Evolutionary conservation across 1,140 invertebrate genomes (phyloP).

Genomic region (Anastrepha obliqua): DNA sequence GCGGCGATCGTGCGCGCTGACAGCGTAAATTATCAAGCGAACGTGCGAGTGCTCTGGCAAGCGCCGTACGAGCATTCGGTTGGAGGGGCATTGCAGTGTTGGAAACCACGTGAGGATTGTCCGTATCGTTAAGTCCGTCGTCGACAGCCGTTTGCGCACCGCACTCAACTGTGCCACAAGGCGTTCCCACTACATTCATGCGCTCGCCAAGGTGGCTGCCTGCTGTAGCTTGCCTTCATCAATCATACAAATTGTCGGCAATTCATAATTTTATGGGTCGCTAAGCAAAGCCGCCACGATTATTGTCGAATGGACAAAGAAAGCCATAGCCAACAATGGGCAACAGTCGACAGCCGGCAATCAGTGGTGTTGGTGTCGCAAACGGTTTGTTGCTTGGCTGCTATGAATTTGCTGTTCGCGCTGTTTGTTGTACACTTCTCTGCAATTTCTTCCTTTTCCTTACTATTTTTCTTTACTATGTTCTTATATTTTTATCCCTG

Average conservation of each 20-base stretch:
- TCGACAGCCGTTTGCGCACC: background rate
- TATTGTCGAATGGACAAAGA: background rate
- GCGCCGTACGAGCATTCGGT: background rate
- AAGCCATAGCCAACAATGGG: background rate
- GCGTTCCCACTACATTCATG: slow-evolving; percentile 17
- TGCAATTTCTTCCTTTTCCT: background rate
- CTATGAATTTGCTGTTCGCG: background rate
- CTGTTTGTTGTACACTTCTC: background rate
- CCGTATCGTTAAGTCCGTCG: background rate
- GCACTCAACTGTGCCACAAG: background rate
- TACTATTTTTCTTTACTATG: background rate
- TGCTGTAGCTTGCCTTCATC: slow-evolving; percentile 10
- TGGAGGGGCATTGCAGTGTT: background rate
- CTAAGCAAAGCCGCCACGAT: slow-evolving; percentile 44
- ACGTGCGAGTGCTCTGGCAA: slow-evolving; percentile 16
- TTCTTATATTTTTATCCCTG: background rate
- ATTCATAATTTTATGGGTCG: slow-evolving; percentile 51
- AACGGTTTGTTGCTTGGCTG: background rate
- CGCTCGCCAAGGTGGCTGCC: background rate
- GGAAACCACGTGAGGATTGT: background rate
- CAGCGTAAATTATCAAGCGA: slow-evolving; percentile 35
- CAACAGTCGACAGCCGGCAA: background rate
- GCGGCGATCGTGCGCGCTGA: slow-evolving; percentile 42
- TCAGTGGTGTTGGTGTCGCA: slow-evolving; percentile 35
- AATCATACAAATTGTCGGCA: slow-evolving; percentile 50